Conservation (phyloP, 2,113 vertebrate species). For the Aegotheles bennettii region DNA sequence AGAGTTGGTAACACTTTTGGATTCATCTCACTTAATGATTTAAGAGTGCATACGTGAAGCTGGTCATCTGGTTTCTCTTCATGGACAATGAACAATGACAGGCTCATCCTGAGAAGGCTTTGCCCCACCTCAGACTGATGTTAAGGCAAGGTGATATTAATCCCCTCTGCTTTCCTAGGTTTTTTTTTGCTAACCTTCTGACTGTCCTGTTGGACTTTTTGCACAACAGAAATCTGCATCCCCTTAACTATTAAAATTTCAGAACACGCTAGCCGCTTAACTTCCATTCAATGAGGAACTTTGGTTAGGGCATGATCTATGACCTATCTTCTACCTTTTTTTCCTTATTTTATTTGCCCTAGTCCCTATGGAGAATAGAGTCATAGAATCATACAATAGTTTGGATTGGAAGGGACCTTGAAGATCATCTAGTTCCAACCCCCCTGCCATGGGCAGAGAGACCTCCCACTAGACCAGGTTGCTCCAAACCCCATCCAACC, state of each 20-base stretch:
- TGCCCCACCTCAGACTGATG: neutral
- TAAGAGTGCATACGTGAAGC: neutral
- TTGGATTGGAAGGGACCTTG: no score
- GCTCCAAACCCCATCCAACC: no score
- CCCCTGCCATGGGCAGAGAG: no score
- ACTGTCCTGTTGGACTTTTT: neutral
- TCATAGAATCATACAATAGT: no score
- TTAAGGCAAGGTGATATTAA: neutral
- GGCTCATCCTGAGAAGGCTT: neutral
- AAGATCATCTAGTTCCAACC: no score
- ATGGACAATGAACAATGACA: neutral
- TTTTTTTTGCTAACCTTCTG: neutral
- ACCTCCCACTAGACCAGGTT: no score
- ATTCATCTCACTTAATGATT: neutral
- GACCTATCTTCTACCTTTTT: neutral
- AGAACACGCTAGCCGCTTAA: neutral
- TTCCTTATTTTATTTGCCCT: neutral
- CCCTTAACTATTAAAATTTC: neutral
- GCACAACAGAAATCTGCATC: fast-evolving
- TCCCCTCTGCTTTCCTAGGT: neutral
- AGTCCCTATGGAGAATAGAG: neutral
- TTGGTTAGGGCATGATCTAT: neutral
- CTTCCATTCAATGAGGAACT: neutral
- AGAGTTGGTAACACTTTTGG: neutral
- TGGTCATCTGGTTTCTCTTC: neutral